These are phyloP conservation scores for Lepidocyrtoides sp. DNA, from an alignment of 2,888 invertebrate species.

Conservation along the genomic window DNA sequence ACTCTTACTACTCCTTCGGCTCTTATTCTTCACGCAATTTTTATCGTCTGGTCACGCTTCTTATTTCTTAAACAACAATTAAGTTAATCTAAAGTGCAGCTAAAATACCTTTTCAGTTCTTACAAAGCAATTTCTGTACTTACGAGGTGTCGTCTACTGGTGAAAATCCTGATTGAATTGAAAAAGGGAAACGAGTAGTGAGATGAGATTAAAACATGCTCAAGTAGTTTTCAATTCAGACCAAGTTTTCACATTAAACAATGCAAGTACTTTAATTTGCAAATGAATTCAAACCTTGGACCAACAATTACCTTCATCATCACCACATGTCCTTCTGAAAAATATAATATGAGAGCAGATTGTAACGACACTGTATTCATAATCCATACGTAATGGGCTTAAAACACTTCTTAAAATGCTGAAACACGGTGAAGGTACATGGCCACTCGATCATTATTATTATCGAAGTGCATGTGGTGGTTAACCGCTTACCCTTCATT, in stretches of 20 bases:
- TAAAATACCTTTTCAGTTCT: not conserved
- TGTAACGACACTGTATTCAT: not conserved
- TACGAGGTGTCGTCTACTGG: not conserved
- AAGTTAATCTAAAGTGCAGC: constrained; percentile 13
- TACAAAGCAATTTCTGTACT: constrained; percentile 1
- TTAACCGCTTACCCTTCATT: constrained; percentile 36
- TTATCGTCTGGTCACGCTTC: constrained; percentile 62
- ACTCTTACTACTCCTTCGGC: constrained; percentile 48
- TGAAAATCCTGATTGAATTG: constrained; percentile 7
- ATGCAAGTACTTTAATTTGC: too few species aligned
- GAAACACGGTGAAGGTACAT: too few species aligned
- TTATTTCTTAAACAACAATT: constrained; percentile 38
- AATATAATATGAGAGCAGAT: not conserved
- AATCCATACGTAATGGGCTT: too few species aligned
- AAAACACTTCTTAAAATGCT: too few species aligned
- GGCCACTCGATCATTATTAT: too few species aligned
- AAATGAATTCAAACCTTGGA: not conserved
- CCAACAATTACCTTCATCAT: not conserved
- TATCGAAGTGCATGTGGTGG: too few species aligned
- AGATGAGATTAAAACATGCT: not conserved
- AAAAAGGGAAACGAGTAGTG: not conserved
- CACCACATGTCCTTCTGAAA: not conserved
- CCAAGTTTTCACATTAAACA: not conserved
- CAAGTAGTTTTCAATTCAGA: not conserved
- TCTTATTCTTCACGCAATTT: constrained; percentile 48